phyloP scores from a whole-genome alignment of 2,888 invertebrate species.

The Erannis defoliaria region DNA sequence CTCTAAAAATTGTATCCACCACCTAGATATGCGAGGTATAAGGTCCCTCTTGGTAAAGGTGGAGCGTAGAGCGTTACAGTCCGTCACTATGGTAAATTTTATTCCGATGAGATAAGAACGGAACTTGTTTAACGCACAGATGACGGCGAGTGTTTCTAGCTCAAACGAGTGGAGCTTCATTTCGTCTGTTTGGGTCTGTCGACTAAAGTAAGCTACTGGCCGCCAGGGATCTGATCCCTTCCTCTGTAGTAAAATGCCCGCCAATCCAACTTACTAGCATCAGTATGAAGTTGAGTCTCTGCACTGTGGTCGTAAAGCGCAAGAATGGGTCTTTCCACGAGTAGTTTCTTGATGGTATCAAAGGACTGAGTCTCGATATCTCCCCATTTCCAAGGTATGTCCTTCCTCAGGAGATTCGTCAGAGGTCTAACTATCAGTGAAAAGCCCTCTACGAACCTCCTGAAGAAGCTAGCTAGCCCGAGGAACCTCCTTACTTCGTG shows the following conservation, averaged over 20 bases:
- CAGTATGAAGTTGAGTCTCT: conserved; percentile 57
- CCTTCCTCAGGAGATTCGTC: conserved; percentile 33
- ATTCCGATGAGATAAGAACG: neutral
- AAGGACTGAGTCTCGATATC: conserved; percentile 41
- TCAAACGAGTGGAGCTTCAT: neutral
- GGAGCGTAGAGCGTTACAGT: neutral
- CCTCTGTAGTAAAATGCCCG: conserved; percentile 18
- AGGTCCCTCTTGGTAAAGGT: neutral
- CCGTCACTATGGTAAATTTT: neutral
- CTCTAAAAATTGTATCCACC: neutral
- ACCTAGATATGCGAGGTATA: neutral
- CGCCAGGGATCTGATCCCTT: neutral
- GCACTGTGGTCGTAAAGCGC: conserved; percentile 48
- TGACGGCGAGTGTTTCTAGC: neutral
- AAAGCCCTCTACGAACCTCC: conserved; percentile 50
- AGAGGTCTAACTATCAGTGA: conserved; percentile 47
- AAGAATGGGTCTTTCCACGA: conserved; percentile 50
- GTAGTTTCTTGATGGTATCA: conserved; percentile 39
- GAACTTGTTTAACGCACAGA: neutral
- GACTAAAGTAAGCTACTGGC: neutral
- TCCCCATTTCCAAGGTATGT: neutral
- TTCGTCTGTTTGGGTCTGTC: neutral
- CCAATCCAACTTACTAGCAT: conserved; percentile 44
- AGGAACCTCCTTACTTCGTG: conserved; percentile 51
- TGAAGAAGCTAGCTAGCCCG: conserved; percentile 52